Conservation (phyloP, 2,888 invertebrate species). For the Chrysolina americana region DNA sequence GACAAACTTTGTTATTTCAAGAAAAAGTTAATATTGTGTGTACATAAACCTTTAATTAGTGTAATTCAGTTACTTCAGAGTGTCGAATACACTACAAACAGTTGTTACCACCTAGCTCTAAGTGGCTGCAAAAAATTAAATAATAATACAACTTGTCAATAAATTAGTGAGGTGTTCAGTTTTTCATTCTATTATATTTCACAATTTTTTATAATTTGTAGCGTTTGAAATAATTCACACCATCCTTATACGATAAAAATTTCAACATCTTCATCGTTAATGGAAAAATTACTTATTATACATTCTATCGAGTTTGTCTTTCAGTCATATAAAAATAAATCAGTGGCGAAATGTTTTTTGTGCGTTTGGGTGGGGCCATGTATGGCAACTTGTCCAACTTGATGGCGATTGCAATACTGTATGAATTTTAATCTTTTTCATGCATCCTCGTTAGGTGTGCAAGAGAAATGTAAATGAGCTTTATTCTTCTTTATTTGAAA, state of each 20-base stretch:
- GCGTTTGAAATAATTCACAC: background rate
- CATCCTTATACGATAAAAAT: background rate
- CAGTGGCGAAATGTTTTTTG: background rate
- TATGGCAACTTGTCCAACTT: slow-evolving; percentile 5
- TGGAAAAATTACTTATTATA: background rate
- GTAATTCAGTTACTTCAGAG: slow-evolving; percentile 5
- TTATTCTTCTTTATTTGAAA: too few relatives aligned
- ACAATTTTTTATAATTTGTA: background rate
- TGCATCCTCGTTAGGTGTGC: background rate
- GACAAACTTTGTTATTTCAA: slow-evolving; percentile 11
- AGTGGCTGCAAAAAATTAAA: background rate
- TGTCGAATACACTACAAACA: background rate
- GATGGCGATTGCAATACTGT: slow-evolving; percentile 6
- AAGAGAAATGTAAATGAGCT: too few relatives aligned
- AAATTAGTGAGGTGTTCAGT: background rate
- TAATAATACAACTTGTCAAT: background rate
- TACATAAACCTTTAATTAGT: background rate
- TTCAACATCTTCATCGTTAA: background rate
- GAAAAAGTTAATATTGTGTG: slow-evolving; percentile 10
- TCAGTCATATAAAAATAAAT: slow-evolving; percentile 7
- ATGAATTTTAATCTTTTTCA: background rate
- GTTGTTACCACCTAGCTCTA: slow-evolving; percentile 3
- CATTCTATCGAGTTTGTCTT: background rate
- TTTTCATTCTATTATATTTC: background rate
- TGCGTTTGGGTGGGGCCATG: background rate